A percentile compares a stretch with the other conserved stretches of the same genome.
These are phyloP conservation scores for Eilema sororculum DNA, from an alignment of 2,888 invertebrate species.

Conservation along the genomic window DNA sequence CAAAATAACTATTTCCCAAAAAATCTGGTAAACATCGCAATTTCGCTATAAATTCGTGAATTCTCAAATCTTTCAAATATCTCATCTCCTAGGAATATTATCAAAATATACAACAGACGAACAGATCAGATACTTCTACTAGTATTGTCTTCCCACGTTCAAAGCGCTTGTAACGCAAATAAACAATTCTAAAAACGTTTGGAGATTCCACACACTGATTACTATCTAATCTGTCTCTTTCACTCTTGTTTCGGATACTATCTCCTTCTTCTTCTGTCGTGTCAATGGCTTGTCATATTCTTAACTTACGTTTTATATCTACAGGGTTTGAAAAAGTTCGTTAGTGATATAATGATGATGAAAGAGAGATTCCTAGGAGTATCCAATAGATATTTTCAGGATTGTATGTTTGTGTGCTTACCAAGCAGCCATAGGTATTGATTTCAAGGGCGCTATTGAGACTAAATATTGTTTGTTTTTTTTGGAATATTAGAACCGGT, in stretches of 20 bases:
- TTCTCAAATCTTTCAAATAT: background rate
- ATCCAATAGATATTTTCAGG: too few species aligned
- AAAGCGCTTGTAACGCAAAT: constrained; percentile 16
- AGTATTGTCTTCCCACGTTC: constrained; percentile 27
- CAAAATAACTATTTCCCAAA: background rate
- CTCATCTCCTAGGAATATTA: background rate
- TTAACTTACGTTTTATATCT: background rate
- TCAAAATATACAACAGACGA: constrained; percentile 3
- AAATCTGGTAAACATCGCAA: background rate
- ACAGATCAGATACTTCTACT: background rate
- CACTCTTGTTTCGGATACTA: background rate
- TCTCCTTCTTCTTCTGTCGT: background rate
- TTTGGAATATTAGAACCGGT: too few species aligned
- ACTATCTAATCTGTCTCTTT: constrained; percentile 13
- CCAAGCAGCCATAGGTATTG: too few species aligned
- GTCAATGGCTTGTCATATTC: background rate
- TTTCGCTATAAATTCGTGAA: background rate
- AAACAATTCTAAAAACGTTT: constrained; percentile 16
- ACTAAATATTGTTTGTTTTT: too few species aligned
- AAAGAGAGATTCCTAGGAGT: too few species aligned
- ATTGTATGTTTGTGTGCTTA: too few species aligned
- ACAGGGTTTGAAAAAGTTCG: too few species aligned
- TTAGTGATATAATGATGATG: too few species aligned
- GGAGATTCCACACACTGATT: constrained; percentile 21
- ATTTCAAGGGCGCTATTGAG: too few species aligned